Percentiles rank a stretch among this genome's conserved stretches.
These are phyloP conservation scores for Pycnonotus jocosus DNA, from an alignment of 2,113 vertebrate genomes.

Conservation along the genomic window DNA sequence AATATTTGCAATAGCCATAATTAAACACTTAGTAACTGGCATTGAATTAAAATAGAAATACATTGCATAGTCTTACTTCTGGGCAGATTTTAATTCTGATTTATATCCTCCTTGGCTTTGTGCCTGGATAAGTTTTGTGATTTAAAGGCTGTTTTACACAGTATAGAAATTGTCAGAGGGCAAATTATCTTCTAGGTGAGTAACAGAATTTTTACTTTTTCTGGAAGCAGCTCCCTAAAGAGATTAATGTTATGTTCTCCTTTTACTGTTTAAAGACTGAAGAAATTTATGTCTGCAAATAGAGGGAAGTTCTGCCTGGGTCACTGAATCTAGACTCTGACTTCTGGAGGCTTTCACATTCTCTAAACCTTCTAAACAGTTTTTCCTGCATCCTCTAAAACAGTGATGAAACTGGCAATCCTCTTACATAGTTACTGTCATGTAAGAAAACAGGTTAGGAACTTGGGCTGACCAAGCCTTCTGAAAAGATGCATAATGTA, in stretches of 20 bases:
- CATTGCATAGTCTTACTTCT: neutral
- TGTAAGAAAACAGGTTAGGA: neutral
- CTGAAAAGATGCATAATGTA: neutral
- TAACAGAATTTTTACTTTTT: neutral
- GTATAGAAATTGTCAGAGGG: neutral
- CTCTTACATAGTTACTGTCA: neutral
- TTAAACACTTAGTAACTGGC: conserved; percentile 40
- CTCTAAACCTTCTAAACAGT: neutral
- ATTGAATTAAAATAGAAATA: conserved; percentile 18
- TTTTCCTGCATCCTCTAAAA: neutral
- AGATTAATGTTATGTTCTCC: neutral
- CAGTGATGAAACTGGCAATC: neutral
- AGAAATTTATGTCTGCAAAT: neutral
- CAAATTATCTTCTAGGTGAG: neutral
- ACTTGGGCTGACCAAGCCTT: neutral
- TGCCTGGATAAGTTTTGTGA: conserved; percentile 17
- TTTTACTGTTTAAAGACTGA: neutral
- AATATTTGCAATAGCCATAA: conserved; percentile 45
- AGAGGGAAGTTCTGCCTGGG: neutral
- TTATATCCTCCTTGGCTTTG: conserved; percentile 13
- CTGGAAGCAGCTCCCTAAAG: neutral
- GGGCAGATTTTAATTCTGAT: conserved; percentile 31
- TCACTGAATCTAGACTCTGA: neutral
- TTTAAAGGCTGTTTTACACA: neutral
- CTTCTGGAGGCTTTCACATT: neutral